A percentile compares a stretch with the other conserved stretches of the same genome.
phyloP scores from a whole-genome alignment of 2,888 invertebrate species.

The Hydroisotoma schaefferi region DNA sequence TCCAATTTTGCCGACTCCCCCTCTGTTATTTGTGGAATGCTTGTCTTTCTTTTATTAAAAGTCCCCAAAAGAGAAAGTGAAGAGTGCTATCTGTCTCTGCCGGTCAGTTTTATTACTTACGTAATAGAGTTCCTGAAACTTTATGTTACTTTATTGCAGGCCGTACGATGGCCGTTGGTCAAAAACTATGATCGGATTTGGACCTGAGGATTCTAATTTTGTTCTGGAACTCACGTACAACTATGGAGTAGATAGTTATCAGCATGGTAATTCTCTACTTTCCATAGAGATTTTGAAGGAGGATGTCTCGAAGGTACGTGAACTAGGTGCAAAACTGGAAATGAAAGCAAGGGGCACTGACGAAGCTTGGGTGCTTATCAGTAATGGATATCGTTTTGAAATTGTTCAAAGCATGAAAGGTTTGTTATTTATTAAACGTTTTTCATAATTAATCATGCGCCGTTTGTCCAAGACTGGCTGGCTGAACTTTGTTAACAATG shows the following conservation, averaged over 20 bases:
- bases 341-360: not conserved
- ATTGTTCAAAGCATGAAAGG: not conserved
- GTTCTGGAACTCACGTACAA: conserved; percentile 97
- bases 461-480: not conserved
- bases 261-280: conserved; percentile 78
- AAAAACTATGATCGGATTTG: conserved; percentile 99
- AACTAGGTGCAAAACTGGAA: not conserved
- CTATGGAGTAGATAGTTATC: conserved; percentile 84
- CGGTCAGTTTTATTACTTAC: too few relatives aligned
- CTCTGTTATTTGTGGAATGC: too few relatives aligned
- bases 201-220: conserved; percentile 89
- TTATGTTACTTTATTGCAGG: too few relatives aligned
- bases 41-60: too few relatives aligned
- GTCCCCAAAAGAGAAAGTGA: too few relatives aligned
- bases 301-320: conserved; percentile 10
- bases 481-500: not conserved
- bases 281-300: conserved; percentile 24
- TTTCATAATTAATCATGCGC: not conserved
- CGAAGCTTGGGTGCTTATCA: conserved; percentile 10
- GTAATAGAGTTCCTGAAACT: too few relatives aligned
- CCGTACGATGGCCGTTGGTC: conserved; percentile 98
- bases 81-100: too few relatives aligned
- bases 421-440: not conserved
- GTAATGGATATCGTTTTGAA: conserved; percentile 24
- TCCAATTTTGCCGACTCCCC: too few relatives aligned